Conservation (phyloP, 2,888 invertebrate species). For the Tricholauxania praeusta region DNA sequence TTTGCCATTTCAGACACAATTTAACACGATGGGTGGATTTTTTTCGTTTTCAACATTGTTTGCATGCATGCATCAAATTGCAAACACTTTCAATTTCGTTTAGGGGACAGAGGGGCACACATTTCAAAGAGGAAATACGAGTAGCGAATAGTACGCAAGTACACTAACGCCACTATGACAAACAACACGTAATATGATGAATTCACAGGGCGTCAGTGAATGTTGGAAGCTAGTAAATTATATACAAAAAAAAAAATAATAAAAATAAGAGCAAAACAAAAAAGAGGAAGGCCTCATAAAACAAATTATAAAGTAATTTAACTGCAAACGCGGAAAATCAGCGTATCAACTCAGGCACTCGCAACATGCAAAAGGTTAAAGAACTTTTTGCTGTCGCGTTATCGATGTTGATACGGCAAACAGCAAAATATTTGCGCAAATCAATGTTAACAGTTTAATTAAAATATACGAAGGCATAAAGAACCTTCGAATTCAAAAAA, state of each 20-base stretch:
- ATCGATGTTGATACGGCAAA: constrained; percentile 4
- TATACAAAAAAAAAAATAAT: not conserved
- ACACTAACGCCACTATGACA: constrained; percentile 4
- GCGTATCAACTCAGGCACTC: not conserved
- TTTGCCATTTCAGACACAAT: constrained; percentile 12
- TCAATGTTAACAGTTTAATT: no score
- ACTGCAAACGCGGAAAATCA: not conserved
- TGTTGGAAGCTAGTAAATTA: not conserved
- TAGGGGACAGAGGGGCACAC: not conserved
- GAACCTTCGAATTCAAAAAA: no score
- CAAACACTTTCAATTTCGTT: constrained; percentile 16
- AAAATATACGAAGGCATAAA: no score
- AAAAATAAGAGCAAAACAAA: not conserved
- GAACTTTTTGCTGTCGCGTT: constrained; percentile 16
- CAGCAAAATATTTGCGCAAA: no score
- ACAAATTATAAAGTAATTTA: constrained; percentile 18
- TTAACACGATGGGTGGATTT: not conserved
- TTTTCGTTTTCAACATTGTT: not conserved
- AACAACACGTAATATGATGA: constrained; percentile 8
- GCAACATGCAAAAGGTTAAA: constrained; percentile 28
- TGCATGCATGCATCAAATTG: constrained; percentile 24
- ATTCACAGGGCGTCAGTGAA: not conserved
- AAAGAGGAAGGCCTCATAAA: not conserved
- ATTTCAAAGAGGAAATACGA: constrained; percentile 19
- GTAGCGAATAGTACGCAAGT: not conserved